These are phyloP conservation scores for Caenorhabditis sp. DNA, from an alignment of 2,888 invertebrate genomes.

Conservation along the genomic window DNA sequence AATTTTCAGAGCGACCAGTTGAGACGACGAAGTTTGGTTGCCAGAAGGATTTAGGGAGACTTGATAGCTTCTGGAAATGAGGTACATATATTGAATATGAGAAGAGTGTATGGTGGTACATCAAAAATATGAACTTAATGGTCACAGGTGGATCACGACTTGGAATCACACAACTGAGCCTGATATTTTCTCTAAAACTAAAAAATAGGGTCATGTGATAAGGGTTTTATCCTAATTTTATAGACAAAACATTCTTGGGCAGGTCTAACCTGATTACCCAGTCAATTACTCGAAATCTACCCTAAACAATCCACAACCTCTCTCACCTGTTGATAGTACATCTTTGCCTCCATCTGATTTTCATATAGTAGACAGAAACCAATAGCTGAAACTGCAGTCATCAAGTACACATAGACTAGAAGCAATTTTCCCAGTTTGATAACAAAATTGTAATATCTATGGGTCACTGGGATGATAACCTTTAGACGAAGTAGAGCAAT, in stretches of 20 bases:
- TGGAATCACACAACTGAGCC: too few relatives aligned
- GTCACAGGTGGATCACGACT: too few relatives aligned
- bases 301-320: not conserved
- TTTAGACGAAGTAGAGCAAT: slow-evolving; percentile 27
- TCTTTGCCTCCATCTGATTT: slow-evolving; percentile 20
- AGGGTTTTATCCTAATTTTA: too few relatives aligned
- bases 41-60: not conserved
- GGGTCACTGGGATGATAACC: slow-evolving; percentile 33
- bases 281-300: not conserved
- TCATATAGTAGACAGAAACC: slow-evolving; percentile 12
- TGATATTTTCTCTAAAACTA: too few relatives aligned
- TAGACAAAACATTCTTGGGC: too few relatives aligned
- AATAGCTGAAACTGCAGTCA: not conserved
- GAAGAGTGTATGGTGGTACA: too few relatives aligned
- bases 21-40: not conserved
- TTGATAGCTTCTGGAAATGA: not conserved
- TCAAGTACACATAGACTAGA: slow-evolving; percentile 11
- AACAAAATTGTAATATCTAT: slow-evolving; percentile 18
- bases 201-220: too few relatives aligned
- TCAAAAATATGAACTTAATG: too few relatives aligned
- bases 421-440: slow-evolving; percentile 20
- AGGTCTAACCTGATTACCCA: too few relatives aligned
- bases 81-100: too few relatives aligned
- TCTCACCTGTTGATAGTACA: not conserved
- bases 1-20: not conserved